phyloP scores from a whole-genome alignment of 2,797 vertebrate species.

The Aselliscus stoliczkanus region DNA sequence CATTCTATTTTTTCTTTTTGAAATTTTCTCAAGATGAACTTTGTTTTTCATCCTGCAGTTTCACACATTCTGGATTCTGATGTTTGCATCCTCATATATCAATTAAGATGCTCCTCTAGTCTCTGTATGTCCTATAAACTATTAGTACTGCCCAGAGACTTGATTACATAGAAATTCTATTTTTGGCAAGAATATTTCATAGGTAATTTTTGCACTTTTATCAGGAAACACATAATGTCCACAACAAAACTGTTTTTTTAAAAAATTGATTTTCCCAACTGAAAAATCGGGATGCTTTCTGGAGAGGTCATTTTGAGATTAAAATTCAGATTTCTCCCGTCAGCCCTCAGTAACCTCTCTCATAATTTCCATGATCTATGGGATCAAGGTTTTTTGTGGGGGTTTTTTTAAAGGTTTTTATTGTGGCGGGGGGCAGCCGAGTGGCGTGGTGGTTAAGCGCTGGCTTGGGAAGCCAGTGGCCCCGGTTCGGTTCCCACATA shows the following conservation, averaged over 20 bases:
- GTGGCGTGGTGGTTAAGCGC: no score
- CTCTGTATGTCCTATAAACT: neutral
- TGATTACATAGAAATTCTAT: neutral
- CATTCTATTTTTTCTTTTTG: neutral
- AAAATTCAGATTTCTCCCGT: neutral
- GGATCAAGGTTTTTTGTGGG: neutral
- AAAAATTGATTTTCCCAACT: constrained; percentile 1
- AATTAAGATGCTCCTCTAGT: neutral
- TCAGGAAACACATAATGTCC: neutral
- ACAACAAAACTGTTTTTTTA: constrained; percentile 6
- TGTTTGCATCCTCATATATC: neutral
- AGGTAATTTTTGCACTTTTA: constrained; percentile 16
- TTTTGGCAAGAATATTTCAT: neutral
- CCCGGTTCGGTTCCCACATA: no score
- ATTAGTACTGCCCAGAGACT: neutral
- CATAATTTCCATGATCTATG: neutral
- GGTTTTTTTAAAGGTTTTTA: no score
- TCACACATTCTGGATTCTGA: neutral
- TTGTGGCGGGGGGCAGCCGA: no score
- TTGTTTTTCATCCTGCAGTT: neutral
- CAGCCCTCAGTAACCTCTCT: neutral
- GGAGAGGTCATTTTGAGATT: neutral
- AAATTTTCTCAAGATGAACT: neutral
- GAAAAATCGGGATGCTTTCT: constrained; percentile 34
- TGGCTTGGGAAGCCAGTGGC: no score